A percentile compares a stretch with the other conserved stretches of the same genome.
Conservation (phyloP, 92 coral and sea anemone species). For the Porites cylindrica region DNA sequence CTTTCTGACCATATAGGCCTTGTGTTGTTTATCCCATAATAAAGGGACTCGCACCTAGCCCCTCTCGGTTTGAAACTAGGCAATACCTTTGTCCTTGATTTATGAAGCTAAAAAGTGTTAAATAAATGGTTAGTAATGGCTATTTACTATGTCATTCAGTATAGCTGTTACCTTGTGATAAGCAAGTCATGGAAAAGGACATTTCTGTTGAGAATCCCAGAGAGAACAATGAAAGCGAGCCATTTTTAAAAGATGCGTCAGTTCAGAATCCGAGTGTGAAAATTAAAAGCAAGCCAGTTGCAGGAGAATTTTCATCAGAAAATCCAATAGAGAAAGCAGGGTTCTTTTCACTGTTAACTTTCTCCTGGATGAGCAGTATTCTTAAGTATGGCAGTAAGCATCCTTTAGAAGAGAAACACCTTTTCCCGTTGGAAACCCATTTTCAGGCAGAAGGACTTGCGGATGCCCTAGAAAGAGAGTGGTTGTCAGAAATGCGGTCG, state of each 20-base stretch:
- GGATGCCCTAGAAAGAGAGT: constrained; percentile 22
- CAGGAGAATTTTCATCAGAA: neutral
- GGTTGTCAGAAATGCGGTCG: constrained; percentile 27
- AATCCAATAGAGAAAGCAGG: constrained; percentile 36
- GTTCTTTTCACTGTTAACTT: constrained; percentile 27
- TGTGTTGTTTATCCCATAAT: too few relatives aligned
- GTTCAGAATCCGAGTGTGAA: neutral
- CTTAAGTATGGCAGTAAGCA: constrained; percentile 21
- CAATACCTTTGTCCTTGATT: too few relatives aligned
- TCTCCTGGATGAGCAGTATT: constrained; percentile 30
- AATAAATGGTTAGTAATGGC: too few relatives aligned
- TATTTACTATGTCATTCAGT: too few relatives aligned
- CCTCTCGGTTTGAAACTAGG: too few relatives aligned
- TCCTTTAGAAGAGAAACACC: constrained; percentile 19
- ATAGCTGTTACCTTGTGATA: too few relatives aligned
- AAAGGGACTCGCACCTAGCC: too few relatives aligned
- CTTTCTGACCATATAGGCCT: too few relatives aligned
- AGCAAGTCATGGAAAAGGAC: too few relatives aligned
- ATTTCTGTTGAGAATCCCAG: neutral
- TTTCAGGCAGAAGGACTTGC: constrained; percentile 12
- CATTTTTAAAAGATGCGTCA: neutral
- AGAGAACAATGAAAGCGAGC: too few relatives aligned
- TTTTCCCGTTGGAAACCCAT: neutral
- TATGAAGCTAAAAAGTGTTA: too few relatives aligned
- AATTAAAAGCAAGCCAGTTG: neutral